These are phyloP conservation scores for Proterorhinus semilunaris DNA, from an alignment of 2,113 vertebrate genomes.

Conservation along the genomic window DNA sequence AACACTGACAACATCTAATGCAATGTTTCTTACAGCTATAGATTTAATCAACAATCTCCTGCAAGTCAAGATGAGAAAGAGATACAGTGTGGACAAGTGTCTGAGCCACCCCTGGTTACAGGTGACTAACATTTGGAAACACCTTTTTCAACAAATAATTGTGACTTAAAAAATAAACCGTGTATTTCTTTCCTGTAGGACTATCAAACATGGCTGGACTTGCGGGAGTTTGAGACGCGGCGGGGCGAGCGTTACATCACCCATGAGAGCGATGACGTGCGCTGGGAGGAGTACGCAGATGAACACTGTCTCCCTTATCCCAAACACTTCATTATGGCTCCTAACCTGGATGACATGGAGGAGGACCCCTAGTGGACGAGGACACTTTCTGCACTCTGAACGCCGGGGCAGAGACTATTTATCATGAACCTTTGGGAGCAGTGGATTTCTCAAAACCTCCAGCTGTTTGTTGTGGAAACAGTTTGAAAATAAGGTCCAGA, in stretches of 20 bases:
- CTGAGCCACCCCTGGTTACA: slow-evolving; percentile 98
- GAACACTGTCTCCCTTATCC: slow-evolving; percentile 88
- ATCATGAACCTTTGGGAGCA: slow-evolving; percentile 39
- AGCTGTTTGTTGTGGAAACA: slow-evolving; percentile 51
- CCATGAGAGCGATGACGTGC: slow-evolving; percentile 93
- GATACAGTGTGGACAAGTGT: slow-evolving; percentile 97
- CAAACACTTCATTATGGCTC: slow-evolving; percentile 97
- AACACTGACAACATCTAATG: background rate
- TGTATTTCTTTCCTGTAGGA: slow-evolving; percentile 73
- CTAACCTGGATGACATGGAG: slow-evolving; percentile 96
- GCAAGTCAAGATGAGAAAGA: slow-evolving; percentile 99
- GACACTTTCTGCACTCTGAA: slow-evolving; percentile 16
- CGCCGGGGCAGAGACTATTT: slow-evolving; percentile 41
- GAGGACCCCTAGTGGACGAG: slow-evolving; percentile 86
- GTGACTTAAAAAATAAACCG: background rate
- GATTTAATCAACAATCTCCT: slow-evolving; percentile 98
- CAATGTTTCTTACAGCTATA: slow-evolving; percentile 78
- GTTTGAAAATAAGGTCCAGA: slow-evolving; percentile 35
- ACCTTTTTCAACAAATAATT: background rate
- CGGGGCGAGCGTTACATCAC: slow-evolving; percentile 96
- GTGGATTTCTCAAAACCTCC: slow-evolving; percentile 18
- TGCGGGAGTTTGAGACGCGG: slow-evolving; percentile 95
- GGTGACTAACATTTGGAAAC: slow-evolving; percentile 69
- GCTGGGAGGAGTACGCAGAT: slow-evolving; percentile 92
- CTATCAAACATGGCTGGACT: slow-evolving; percentile 97